A percentile compares a stretch with the other conserved stretches of the same genome.
These are phyloP conservation scores for Drosophila stalkeri DNA, from an alignment of 2,888 invertebrate genomes.

Conservation along the genomic window DNA sequence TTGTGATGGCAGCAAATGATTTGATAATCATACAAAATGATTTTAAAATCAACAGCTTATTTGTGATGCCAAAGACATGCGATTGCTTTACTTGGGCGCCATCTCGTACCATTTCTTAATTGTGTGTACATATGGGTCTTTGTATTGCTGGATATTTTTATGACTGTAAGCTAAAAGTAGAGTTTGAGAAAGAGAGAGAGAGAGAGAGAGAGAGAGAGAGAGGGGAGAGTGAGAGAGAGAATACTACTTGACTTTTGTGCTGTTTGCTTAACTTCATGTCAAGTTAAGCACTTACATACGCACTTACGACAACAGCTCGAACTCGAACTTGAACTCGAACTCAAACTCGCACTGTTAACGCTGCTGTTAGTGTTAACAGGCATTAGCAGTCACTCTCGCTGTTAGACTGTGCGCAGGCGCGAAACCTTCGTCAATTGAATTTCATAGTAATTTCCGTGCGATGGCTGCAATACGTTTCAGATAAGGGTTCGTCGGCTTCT, in stretches of 20 bases:
- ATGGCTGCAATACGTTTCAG: slow-evolving; percentile 69
- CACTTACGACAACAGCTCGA: slow-evolving; percentile 19
- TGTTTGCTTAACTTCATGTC: slow-evolving; percentile 74
- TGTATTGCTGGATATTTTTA: slow-evolving; percentile 1
- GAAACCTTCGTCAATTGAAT: slow-evolving; percentile 62
- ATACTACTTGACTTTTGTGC: slow-evolving; percentile 74
- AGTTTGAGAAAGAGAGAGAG: neutral
- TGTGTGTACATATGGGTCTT: slow-evolving; percentile 61
- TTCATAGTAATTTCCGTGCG: slow-evolving; percentile 67
- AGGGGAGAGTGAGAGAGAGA: neutral
- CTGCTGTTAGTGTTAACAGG: slow-evolving; percentile 4
- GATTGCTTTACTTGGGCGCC: slow-evolving; percentile 38
- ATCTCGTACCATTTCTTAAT: slow-evolving; percentile 63
- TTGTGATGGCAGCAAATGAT: slow-evolving; percentile 45
- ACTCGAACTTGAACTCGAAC: slow-evolving; percentile 15
- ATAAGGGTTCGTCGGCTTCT: slow-evolving; percentile 69
- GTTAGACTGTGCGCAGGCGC: slow-evolving; percentile 59
- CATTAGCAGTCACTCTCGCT: slow-evolving; percentile 31
- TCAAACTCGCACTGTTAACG: slow-evolving; percentile 22
- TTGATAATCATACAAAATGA: slow-evolving; percentile 68
- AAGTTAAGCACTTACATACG: slow-evolving; percentile 45
- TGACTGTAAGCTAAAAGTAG: slow-evolving; percentile 42
- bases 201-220: neutral
- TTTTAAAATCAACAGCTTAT: slow-evolving; percentile 73
- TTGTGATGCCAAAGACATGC: slow-evolving; percentile 57